Base-by-base conservation (phyloP, 2,113 vertebrate species). In the Lethenteron reissneri region DNA sequence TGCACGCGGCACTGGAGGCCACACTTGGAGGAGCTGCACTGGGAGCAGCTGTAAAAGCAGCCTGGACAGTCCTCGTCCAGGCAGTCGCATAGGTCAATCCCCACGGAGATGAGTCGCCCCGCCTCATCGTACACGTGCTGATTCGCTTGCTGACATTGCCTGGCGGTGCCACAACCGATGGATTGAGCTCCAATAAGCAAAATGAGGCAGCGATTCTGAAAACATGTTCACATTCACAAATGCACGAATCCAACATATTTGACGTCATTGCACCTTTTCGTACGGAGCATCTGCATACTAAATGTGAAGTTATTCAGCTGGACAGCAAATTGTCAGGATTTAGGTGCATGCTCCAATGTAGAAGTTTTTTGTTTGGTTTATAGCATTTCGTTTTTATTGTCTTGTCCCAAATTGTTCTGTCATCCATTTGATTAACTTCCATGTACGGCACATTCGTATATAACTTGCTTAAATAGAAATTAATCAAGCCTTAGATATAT, bases 21-120 rank as follows among this genome's bases (percentile, higher is more conserved):
- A 11, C 83, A 84, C 72, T 85, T 84, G 56, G 73, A 84, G 62
- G 84, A 86, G 74, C 78, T 81, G 71, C 83, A 83, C 72, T 81
- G 83, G 70, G 82, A 78, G 10, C 85, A 85, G 10, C 84, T 79
- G 73, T 83, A 85, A 79, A 85, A 86, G 74, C 85, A 87, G 70
- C 85, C 83, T 59, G 78, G 72, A 71, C 85, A 85, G 71, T 78
- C 81, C 25, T 76, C 71, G 57, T 85, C 83, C 15, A 86, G 74
- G 70, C 85, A 87, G 56, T 83, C 85, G 71, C 84, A 87, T 69
- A 86, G 77, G 71, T 87, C 83, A 0, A 60, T 10, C 0, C 73
- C 75, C 1, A 78, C 84, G 41, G 75, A 82, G 58, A 83, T 70
- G 1, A 85, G 76, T 60, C 71, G 75, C 57, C 84, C 83, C 0